A percentile compares a stretch with the other conserved stretches of the same genome.
Evolutionary conservation across 2,113 vertebrate species (phyloP).

Genomic region (Tinamus guttatus): DNA sequence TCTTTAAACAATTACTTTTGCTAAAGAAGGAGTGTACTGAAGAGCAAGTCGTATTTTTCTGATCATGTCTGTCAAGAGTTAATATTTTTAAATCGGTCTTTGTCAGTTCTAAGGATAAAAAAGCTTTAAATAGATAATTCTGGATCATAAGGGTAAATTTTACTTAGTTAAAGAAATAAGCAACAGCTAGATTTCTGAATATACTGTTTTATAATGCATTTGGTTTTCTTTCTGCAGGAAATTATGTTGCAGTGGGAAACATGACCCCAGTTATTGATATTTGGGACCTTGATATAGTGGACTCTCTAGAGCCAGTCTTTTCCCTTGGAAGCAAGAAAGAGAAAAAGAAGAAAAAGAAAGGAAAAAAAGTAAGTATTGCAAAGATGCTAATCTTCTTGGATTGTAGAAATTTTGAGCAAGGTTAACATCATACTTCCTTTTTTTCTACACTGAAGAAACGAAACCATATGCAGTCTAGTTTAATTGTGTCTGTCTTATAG

Average conservation of each 20-base stretch:
- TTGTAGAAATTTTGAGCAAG: not conserved
- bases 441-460: not conserved
- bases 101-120: not conserved
- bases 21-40: not conserved
- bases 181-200: not conserved
- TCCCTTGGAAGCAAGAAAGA: slow-evolving; percentile 89
- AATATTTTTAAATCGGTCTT: not conserved
- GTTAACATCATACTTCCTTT: accelerated
- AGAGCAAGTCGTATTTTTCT: not conserved
- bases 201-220: accelerated
- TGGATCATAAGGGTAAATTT: not conserved
- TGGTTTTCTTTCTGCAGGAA: slow-evolving; percentile 77
- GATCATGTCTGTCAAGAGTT: not conserved
- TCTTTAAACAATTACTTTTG: not conserved
- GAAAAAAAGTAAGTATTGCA: slow-evolving; percentile 84
- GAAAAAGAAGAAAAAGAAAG: slow-evolving; percentile 91
- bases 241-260: slow-evolving; percentile 93
- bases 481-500: not conserved
- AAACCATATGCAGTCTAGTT: not conserved
- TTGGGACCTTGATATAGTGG: slow-evolving; percentile 97
- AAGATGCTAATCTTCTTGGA: not conserved
- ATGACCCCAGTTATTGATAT: slow-evolving; percentile 96
- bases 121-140: not conserved
- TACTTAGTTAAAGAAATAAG: not conserved
- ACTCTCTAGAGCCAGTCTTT: slow-evolving; percentile 93